phyloP scores from a whole-genome alignment of 2,113 vertebrate species.

The Nibea albiflora region DNA sequence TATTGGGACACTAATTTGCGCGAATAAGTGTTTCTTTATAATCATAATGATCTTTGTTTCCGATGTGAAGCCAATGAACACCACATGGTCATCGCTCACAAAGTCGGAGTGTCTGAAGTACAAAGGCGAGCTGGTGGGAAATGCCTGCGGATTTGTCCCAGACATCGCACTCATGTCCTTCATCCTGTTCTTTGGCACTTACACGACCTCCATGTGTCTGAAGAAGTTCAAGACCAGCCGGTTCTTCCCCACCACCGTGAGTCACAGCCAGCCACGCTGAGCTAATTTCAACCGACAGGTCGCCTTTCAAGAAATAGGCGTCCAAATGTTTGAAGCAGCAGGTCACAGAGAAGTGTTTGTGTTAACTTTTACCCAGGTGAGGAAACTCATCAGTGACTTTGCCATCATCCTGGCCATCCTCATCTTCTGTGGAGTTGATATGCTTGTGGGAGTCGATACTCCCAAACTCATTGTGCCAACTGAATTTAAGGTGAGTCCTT shows the following conservation, averaged over 20 bases:
- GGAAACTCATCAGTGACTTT: constrained; percentile 98
- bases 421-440: constrained; percentile 95
- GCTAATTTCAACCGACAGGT: neutral
- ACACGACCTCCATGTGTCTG: constrained; percentile 95
- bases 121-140: constrained; percentile 89
- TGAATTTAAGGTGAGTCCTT: constrained; percentile 93
- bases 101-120: constrained; percentile 90
- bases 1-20: neutral
- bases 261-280: constrained; percentile 51
- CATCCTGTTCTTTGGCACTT: constrained; percentile 98
- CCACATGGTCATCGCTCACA: constrained; percentile 89
- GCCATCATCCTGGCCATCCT: constrained; percentile 97
- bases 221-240: constrained; percentile 98
- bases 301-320: neutral
- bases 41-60: neutral
- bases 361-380: constrained; percentile 84
- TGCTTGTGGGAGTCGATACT: constrained; percentile 94
- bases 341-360: neutral
- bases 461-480: constrained; percentile 97
- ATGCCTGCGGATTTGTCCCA: constrained; percentile 90
- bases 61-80: constrained; percentile 79
- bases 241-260: constrained; percentile 97
- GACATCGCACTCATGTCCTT: constrained; percentile 98
- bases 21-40: neutral
- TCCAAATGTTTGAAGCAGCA: neutral